phyloP scores from a whole-genome alignment of 2,888 invertebrate genomes.

The Calliphora vomitoria region DNA sequence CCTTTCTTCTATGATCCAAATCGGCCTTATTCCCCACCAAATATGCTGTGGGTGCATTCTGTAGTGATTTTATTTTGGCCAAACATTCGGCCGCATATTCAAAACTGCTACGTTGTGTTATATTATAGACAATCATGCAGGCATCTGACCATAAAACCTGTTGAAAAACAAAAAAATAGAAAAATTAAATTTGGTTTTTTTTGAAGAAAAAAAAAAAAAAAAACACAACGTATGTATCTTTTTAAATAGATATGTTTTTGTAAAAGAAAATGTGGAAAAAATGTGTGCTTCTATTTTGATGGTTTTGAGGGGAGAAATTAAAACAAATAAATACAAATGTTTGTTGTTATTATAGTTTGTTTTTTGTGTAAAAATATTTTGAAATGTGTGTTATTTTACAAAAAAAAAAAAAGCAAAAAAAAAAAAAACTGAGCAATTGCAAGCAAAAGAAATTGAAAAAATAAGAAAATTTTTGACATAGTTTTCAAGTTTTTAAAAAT shows the following conservation, averaged over 20 bases:
- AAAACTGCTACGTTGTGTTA: conserved; percentile 90
- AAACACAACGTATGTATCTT: not conserved
- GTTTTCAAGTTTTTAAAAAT: too few species aligned
- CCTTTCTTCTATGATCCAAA: conserved; percentile 91
- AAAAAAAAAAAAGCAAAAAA: not conserved
- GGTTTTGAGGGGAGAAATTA: not conserved
- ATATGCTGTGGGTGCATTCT: conserved; percentile 86
- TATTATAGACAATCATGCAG: conserved; percentile 91
- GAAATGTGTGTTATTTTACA: conserved; percentile 10
- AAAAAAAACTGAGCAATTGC: conserved; percentile 18
- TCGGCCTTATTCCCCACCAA: conserved; percentile 92
- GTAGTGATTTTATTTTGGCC: conserved; percentile 86
- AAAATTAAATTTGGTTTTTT: not conserved
- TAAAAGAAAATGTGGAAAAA: not conserved
- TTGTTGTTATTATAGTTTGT: not conserved
- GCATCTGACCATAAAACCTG: conserved; percentile 91
- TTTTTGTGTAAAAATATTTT: conserved; percentile 34
- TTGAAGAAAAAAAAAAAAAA: conserved; percentile 6
- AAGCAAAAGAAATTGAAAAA: conserved; percentile 25
- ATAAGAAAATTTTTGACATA: not conserved
- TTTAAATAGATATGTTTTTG: not conserved
- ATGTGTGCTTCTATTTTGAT: not conserved
- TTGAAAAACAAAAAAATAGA: conserved; percentile 34
- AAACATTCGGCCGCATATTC: conserved; percentile 88
- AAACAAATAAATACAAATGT: conserved; percentile 34